Percentiles rank a stretch among this genome's conserved stretches.
Conservation (phyloP, 2,797 vertebrate genomes). For the Phalloptychus januarius region DNA sequence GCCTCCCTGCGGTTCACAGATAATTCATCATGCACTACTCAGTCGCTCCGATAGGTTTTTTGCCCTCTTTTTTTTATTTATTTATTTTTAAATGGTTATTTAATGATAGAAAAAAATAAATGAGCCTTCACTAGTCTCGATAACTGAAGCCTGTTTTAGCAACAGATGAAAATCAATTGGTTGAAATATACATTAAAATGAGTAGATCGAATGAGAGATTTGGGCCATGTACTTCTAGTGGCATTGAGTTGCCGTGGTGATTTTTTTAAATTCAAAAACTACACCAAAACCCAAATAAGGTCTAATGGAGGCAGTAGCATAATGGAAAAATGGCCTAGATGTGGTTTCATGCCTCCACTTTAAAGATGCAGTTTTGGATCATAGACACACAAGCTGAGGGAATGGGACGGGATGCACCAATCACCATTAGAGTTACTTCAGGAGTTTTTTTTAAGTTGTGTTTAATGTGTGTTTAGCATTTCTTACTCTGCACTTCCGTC, state of each 20-base stretch:
- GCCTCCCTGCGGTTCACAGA: slow-evolving; percentile 23
- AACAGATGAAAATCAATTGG: background rate
- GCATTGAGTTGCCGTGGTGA: background rate
- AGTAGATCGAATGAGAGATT: background rate
- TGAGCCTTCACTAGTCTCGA: background rate
- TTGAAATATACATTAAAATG: background rate
- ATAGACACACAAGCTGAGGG: background rate
- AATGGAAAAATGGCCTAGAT: too few relatives aligned
- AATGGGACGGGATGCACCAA: background rate
- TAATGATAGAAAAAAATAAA: background rate
- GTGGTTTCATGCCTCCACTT: background rate
- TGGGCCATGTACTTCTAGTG: background rate
- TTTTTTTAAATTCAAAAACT: background rate
- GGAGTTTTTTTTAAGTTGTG: background rate
- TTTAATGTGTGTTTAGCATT: background rate
- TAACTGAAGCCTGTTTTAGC: background rate
- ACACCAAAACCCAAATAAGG: background rate
- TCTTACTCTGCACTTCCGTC: background rate
- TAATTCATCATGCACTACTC: slow-evolving; percentile 53
- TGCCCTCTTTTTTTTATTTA: too few relatives aligned
- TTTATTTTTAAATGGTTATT: background rate
- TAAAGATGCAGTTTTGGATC: background rate
- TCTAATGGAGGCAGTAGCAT: too few relatives aligned
- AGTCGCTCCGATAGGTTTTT: slow-evolving; percentile 9
- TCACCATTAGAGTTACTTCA: background rate